Evolutionary conservation across 2,113 vertebrate genomes (phyloP).

Genomic region (Lophochroa leadbeateri): DNA sequence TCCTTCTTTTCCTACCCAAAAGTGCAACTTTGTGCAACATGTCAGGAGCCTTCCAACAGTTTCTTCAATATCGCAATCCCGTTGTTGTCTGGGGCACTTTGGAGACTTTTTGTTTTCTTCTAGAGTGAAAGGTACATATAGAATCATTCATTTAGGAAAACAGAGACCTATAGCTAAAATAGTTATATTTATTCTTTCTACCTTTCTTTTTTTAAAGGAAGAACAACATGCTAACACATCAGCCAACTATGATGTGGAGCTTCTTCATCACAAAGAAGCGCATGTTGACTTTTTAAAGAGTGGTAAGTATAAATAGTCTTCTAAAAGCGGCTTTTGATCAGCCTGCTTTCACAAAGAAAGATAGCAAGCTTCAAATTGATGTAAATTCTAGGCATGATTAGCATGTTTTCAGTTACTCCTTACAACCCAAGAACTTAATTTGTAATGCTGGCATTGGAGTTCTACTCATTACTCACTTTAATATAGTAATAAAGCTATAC

Average conservation of each 20-base stretch:
- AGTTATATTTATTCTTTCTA: background rate
- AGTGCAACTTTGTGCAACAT: too few species aligned
- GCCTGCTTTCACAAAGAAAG: background rate
- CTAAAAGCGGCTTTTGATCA: background rate
- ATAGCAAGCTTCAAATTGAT: background rate
- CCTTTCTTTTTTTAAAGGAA: conserved; percentile 82
- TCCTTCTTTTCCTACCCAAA: too few species aligned
- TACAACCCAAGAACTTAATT: background rate
- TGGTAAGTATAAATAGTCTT: conserved; percentile 75
- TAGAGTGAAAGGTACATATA: conserved; percentile 26
- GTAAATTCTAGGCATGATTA: background rate
- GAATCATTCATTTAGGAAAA: background rate
- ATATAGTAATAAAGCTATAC: background rate
- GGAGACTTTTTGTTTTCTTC: conserved; percentile 4
- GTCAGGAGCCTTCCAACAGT: too few species aligned
- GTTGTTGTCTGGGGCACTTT: conserved; percentile 24
- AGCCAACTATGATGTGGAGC: conserved; percentile 97
- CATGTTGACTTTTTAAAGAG: conserved; percentile 95
- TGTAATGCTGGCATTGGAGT: background rate
- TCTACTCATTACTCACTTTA: background rate
- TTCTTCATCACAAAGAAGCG: conserved; percentile 96
- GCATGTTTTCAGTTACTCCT: background rate
- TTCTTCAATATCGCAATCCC: background rate
- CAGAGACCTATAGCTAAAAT: background rate
- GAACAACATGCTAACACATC: conserved; percentile 99